phyloP scores from a whole-genome alignment of 92 coral and sea anemone genomes.

The Porites divaricata region DNA sequence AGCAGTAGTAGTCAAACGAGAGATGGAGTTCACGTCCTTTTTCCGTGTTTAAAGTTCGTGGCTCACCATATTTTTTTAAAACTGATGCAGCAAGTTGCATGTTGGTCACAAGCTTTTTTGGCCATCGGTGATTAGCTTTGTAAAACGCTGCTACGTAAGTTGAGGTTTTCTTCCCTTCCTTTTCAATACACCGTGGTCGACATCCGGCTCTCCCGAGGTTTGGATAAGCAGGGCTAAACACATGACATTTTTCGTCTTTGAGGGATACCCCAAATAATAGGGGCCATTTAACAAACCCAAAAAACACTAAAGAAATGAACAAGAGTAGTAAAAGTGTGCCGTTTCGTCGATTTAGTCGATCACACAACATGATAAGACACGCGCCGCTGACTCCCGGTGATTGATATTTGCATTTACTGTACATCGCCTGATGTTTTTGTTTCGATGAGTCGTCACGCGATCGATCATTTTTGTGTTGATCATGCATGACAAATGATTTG shows the following conservation, averaged over 20 bases:
- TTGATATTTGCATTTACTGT: no score
- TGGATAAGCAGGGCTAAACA: constrained; percentile 20
- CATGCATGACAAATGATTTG: no score
- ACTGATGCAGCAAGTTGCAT: constrained; percentile 17
- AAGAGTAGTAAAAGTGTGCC: background rate
- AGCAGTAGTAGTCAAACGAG: constrained; percentile 60
- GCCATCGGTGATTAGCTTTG: background rate
- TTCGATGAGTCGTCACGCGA: background rate
- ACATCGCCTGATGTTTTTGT: background rate
- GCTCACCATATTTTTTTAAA: constrained; percentile 19
- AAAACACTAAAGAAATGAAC: background rate
- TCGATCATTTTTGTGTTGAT: no score
- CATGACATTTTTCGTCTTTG: background rate
- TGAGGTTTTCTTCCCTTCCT: background rate
- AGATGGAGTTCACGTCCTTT: constrained; percentile 36
- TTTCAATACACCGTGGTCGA: constrained; percentile 25
- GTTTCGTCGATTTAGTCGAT: background rate
- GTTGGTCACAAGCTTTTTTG: background rate
- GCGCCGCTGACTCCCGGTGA: background rate
- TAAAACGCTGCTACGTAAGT: background rate
- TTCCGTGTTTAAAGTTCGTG: constrained; percentile 51
- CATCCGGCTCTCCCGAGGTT: constrained; percentile 53
- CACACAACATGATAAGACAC: background rate
- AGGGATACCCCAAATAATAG: background rate
- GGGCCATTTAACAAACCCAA: constrained; percentile 1